Base-by-base conservation (phyloP, 2,888 invertebrate species). In the Oeneis ivallda region DNA sequence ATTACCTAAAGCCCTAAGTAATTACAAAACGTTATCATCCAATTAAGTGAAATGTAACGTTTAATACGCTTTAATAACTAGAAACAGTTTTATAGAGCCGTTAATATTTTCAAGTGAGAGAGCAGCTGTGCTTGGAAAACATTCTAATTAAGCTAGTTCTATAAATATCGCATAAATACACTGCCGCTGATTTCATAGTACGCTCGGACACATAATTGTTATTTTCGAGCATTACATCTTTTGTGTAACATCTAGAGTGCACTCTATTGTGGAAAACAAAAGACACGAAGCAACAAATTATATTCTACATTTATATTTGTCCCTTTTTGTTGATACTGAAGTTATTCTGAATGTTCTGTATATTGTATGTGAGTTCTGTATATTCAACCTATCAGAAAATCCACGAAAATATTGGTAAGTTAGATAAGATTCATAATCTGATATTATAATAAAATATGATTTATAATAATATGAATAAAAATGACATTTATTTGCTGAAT, bases 141-240 rank as follows among this genome's bases (percentile, higher is more conserved):
- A 58, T 64, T 64, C 37, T 59, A 64, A 59, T 64, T 64, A 64
- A 64, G 52, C 26, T 59, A 45, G 52, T 59, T 59, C 59, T 64
- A 64, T 64, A 64, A 59, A 64, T 64, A 59, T 53, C 60, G 37
- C 50, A 60, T 60, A 50, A 60, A 60, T 50, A 60, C 60, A 39
- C 13, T 8, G 60, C 47, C 50, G 50, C 49, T 37, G 60, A 60
- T 59, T 37, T 47, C 19, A 52, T 11, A n/a, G 45, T 45, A 64
- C 64, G 19, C 17, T 53, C 45, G 45, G 13, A 39, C 13, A 3
- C 60, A 60, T 19, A 60, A 60, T 15, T 47, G 59, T 49, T 34
- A 43, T 45, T 37, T 37, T 17, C 17, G 17, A 34, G 34, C 50
- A 6, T n/a, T n/a, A n/a, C n/a, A n/a, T n/a, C n/a, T n/a, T n/a